Evolutionary conservation across 2,797 vertebrate genomes (phyloP).

Genomic region (Periparus ater): DNA sequence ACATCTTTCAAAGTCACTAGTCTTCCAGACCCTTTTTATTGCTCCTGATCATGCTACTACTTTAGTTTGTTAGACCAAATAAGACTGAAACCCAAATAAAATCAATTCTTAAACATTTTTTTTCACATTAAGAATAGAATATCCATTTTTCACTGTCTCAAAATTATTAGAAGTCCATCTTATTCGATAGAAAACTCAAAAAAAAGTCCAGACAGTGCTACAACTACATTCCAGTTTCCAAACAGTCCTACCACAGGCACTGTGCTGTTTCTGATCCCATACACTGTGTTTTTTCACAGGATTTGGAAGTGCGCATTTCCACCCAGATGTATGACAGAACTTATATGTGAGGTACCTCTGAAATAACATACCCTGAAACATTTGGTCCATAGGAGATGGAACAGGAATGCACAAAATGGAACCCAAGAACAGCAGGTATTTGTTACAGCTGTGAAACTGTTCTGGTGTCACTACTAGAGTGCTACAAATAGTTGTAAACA

Average conservation of each 20-base stretch:
- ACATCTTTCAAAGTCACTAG: not conserved
- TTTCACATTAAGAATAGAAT: not conserved
- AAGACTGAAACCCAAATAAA: not conserved
- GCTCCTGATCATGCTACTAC: not conserved
- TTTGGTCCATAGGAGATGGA: not conserved
- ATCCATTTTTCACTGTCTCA: not conserved
- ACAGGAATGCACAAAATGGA: not conserved
- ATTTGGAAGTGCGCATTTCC: not conserved
- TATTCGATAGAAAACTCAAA: not conserved
- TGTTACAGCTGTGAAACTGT: not conserved
- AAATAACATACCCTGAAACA: not conserved
- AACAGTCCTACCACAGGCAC: not conserved
- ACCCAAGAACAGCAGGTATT: not conserved
- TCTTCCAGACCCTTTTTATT: not conserved
- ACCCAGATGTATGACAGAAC: not conserved
- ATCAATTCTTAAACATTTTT: not conserved
- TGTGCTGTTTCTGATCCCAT: not conserved
- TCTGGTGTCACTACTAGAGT: not conserved
- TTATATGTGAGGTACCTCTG: not conserved
- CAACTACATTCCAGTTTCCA: not conserved
- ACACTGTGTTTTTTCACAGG: fast-evolving
- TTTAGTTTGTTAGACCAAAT: not conserved
- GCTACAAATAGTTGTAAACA: not conserved
- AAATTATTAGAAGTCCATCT: not conserved
- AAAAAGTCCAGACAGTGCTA: not conserved